Evolutionary conservation across 2,888 invertebrate genomes (phyloP).

Genomic region (Stenolophus ochropezus): DNA sequence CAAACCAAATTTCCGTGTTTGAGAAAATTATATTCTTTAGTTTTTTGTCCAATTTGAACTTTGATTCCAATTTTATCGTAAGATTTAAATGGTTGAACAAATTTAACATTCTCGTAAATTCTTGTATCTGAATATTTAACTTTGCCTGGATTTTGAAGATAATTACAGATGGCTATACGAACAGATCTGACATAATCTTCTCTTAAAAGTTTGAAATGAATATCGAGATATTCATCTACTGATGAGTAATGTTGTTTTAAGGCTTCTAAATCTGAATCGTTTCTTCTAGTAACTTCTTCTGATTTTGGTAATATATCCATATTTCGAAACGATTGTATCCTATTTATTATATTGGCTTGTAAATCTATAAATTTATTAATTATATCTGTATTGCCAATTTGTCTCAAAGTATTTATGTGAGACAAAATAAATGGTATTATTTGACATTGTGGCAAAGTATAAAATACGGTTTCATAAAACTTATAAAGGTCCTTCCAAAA

Average conservation of each 20-base stretch:
- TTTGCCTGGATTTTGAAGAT: constrained; percentile 11
- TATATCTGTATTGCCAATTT: neutral
- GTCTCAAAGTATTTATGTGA: neutral
- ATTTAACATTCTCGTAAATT: constrained; percentile 52
- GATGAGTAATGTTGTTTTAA: constrained; percentile 77
- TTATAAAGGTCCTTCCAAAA: constrained; percentile 36
- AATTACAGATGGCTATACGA: constrained; percentile 75
- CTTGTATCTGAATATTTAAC: constrained; percentile 26
- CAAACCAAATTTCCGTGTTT: constrained; percentile 82
- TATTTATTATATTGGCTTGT: neutral
- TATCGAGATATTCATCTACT: constrained; percentile 82
- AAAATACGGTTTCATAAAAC: constrained; percentile 18
- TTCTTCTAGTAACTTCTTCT: constrained; percentile 67
- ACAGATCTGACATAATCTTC: constrained; percentile 85
- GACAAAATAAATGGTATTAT: constrained; percentile 3
- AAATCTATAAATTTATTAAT: neutral
- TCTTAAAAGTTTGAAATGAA: constrained; percentile 82
- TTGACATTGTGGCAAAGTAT: constrained; percentile 22
- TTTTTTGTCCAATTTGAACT: constrained; percentile 61
- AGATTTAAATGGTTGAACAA: neutral
- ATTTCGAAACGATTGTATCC: constrained; percentile 5
- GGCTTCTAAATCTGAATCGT: constrained; percentile 72
- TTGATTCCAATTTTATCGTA: constrained; percentile 59
- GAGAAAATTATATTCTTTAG: constrained; percentile 74
- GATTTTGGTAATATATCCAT: constrained; percentile 74